Evolutionary conservation across 2,888 invertebrate species (phyloP), one percentile per base, ranked within the genome.

Genomic region (Leuctra nigra): DNA sequence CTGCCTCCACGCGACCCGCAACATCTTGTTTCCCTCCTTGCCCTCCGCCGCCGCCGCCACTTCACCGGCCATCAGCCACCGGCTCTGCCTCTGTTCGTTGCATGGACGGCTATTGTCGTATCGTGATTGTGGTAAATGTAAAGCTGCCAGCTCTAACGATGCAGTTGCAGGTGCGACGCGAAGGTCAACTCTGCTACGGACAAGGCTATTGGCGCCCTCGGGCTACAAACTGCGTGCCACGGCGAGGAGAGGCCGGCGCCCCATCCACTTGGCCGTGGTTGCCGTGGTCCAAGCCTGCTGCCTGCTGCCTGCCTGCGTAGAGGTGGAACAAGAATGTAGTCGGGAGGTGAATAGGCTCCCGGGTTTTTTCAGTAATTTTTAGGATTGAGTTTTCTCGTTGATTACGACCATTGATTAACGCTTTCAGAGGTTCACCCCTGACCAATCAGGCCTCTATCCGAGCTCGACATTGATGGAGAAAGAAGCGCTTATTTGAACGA

Each of bases 171-270:
- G 58, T 54, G 58, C 54, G 39, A 48, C 20, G 50, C 47, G 58
- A 54, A 58, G 55, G 55, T 55, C 55, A 55, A 47, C 50, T 20
- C 22, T 14, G 54, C 13, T 46, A 33, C 25, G 35, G 36, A 39
- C 56, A 53, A 56, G 53, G 59, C 59, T 56, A 59, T 59, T 54
- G 50, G 59, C 24, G 48, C 48, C 59, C 56, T 53, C 41, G 39
- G 59, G 59, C 56, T 54, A 59, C 54, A 53, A 59, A 59, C 59
- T 53, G 59, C 59, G 59, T 59, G 59, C 59, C 59, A 53, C 33
- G 33, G 33, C 33, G 33, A 50, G 50, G 50, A 50, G 50, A 50
- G 50, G 50, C 50, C 29, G 33, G 33, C 50, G 50, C 35, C 50
- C 11, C 35, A 44, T 44, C 44, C 18, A 44, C 20, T 23, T 44